phyloP scores from a whole-genome alignment of 2,113 vertebrate species.

The Dermatemys mawii region DNA sequence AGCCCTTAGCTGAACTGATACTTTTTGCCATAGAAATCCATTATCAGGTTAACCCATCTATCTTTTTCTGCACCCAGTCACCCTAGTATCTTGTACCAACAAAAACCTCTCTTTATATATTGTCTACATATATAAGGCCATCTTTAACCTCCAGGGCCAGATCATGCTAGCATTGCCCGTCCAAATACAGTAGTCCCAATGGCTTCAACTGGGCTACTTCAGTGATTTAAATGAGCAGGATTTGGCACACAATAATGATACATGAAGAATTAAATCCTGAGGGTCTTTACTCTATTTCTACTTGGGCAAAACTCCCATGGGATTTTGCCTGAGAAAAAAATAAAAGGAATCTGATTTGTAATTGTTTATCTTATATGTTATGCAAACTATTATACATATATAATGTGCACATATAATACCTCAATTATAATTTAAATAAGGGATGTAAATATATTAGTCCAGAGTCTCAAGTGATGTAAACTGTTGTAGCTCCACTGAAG shows the following conservation, averaged over 20 bases:
- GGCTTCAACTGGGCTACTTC: background rate
- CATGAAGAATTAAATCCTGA: background rate
- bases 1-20: background rate
- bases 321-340: background rate
- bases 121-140: background rate
- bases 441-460: background rate
- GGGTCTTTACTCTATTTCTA: background rate
- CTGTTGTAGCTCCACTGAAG: background rate
- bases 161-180: background rate
- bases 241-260: background rate
- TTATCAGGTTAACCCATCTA: background rate
- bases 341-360: background rate
- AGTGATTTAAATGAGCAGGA: background rate
- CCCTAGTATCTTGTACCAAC: background rate
- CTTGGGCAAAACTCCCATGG: background rate
- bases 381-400: background rate
- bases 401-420: background rate
- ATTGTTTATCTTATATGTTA: background rate
- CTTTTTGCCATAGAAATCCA: background rate
- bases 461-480: background rate
- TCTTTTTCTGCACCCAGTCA: background rate
- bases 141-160: background rate
- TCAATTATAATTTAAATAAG: background rate
- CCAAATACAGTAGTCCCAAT: background rate
- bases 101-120: background rate